Percentiles rank a stretch among this genome's conserved stretches.
Conservation (phyloP, 35 echinoderm and acorn worm species). For the Heliocidaris erythrogramma region DNA sequence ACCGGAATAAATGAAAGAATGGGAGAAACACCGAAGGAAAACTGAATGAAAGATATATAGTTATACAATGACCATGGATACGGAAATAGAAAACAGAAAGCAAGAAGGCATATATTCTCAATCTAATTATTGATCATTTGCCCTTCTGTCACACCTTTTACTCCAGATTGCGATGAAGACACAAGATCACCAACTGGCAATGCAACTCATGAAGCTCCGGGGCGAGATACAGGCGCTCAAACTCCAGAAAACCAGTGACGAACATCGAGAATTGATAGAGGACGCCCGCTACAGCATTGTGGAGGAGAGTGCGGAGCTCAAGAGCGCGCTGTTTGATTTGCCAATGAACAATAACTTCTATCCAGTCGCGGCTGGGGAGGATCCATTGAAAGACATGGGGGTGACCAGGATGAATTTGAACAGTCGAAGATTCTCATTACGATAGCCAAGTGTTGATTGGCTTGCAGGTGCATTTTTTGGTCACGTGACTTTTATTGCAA, state of each 20-base stretch:
- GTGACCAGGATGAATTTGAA: slow-evolving; percentile 90
- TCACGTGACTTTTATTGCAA: not conserved
- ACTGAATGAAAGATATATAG: too few species aligned
- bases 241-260: slow-evolving; percentile 74
- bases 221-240: slow-evolving; percentile 78
- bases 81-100: too few species aligned
- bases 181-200: slow-evolving; percentile 82
- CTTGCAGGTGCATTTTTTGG: not conserved
- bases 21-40: too few species aligned
- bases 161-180: slow-evolving; percentile 78
- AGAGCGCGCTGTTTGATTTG: slow-evolving; percentile 77
- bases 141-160: not conserved
- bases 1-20: too few species aligned
- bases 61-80: too few species aligned
- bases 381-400: slow-evolving; percentile 87
- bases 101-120: too few species aligned
- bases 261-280: slow-evolving; percentile 81
- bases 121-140: not conserved
- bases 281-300: slow-evolving; percentile 73
- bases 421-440: slow-evolving; percentile 67
- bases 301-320: slow-evolving; percentile 73
- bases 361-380: slow-evolving; percentile 29
- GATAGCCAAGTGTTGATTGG: slow-evolving; percentile 34
- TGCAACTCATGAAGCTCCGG: slow-evolving; percentile 85
- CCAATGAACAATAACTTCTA: slow-evolving; percentile 62